phyloP scores from a whole-genome alignment of 30 jellyfish, hydroid and myxozoan genomes.

The Cassiopea andromeda region DNA sequence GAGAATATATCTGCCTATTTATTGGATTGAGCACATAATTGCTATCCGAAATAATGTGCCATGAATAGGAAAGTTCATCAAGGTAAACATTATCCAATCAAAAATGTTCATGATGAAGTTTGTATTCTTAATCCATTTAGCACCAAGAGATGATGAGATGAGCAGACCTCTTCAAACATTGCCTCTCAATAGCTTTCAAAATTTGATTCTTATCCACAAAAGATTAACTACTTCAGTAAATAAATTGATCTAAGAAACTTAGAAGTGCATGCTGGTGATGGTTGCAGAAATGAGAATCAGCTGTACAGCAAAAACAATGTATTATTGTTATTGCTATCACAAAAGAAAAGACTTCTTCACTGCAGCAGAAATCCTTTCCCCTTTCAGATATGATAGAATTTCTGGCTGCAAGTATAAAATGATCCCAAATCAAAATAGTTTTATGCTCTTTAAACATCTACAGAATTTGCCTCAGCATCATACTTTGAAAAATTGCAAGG shows the following conservation, averaged over 20 bases:
- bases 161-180: neutral
- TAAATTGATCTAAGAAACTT: neutral
- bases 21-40: neutral
- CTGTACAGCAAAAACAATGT: no score
- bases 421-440: no score
- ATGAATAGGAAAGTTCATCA: neutral
- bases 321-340: no score
- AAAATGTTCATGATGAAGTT: constrained; percentile 22
- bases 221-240: neutral
- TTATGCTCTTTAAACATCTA: no score
- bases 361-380: no score
- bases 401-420: no score
- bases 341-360: no score
- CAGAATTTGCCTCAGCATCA: no score
- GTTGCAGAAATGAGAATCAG: no score
- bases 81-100: constrained; percentile 2
- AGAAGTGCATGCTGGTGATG: neutral
- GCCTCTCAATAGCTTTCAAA: neutral
- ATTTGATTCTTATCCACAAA: neutral
- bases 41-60: neutral
- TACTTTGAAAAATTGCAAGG: no score
- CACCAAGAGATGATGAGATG: constrained; percentile 11
- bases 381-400: no score
- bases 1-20: neutral
- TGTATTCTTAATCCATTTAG: constrained; percentile 45